phyloP scores from a whole-genome alignment of 2,888 invertebrate genomes.

The Caenorhabditis sp. region DNA sequence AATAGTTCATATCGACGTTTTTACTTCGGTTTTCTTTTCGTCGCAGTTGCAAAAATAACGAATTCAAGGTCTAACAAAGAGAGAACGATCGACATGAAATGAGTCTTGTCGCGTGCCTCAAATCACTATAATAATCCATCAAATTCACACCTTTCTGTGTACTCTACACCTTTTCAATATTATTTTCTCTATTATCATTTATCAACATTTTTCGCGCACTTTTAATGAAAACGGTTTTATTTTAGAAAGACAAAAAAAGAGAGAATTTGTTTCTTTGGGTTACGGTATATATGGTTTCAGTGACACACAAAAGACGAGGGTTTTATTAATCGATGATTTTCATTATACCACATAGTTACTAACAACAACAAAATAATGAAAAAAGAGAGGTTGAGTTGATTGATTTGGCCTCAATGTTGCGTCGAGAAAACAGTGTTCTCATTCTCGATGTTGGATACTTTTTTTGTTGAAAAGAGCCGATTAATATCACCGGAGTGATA shows the following conservation, averaged over 20 bases:
- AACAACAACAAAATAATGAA: background rate
- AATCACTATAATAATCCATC: conserved; percentile 40
- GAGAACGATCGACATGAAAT: conserved; percentile 10
- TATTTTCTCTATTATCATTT: conserved; percentile 33
- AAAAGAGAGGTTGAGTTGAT: background rate
- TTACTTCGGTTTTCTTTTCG: background rate
- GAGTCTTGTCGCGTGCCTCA: conserved; percentile 31
- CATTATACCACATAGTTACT: background rate
- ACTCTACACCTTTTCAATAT: conserved; percentile 4
- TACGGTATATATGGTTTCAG: conserved; percentile 17
- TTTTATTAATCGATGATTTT: background rate
- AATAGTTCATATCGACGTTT: background rate
- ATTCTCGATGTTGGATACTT: background rate
- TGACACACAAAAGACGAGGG: background rate
- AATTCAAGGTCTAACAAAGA: conserved; percentile 24
- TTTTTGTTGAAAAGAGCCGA: background rate
- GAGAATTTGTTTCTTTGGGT: background rate
- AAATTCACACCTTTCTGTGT: conserved; percentile 26
- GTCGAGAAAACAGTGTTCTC: background rate
- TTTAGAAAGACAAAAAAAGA: conserved; percentile 1
- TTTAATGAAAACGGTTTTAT: background rate
- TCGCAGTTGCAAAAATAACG: background rate
- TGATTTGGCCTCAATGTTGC: background rate
- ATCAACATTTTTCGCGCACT: conserved; percentile 39
- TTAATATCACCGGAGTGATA: background rate